Evolutionary conservation across 35 echinoderm and acorn worm species (phyloP).

Genomic region (Chiridota heheva): DNA sequence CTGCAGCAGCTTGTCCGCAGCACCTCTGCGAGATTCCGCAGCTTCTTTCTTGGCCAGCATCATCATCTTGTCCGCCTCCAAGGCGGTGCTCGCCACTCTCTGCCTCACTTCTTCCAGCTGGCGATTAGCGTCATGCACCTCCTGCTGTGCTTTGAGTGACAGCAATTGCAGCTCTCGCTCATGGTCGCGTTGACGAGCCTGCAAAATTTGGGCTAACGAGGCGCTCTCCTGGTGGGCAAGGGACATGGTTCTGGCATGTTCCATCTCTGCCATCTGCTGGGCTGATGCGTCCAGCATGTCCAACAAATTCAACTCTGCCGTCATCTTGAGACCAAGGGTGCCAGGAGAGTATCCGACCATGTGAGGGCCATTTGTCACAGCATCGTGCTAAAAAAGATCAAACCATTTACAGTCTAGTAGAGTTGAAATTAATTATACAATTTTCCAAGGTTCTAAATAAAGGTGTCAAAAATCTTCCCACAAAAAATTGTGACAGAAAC

Average conservation of each 20-base stretch:
- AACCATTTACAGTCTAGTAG: no score
- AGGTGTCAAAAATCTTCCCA: no score
- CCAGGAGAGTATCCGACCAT: constrained; percentile 71
- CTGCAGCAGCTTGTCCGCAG: constrained; percentile 49
- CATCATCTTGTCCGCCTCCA: constrained; percentile 63
- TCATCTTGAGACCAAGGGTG: constrained; percentile 89
- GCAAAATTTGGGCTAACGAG: constrained; percentile 71
- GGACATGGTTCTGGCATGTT: constrained; percentile 70
- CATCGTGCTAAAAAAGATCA: no score
- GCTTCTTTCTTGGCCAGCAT: constrained; percentile 63
- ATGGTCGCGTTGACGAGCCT: constrained; percentile 72
- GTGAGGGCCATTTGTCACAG: no score
- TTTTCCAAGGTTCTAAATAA: no score
- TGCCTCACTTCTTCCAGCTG: constrained; percentile 64
- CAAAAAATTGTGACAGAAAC: no score
- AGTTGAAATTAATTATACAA: no score
- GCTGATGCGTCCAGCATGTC: constrained; percentile 77
- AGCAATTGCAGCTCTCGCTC: constrained; percentile 94
- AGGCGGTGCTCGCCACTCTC: constrained; percentile 41
- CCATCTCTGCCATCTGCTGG: constrained; percentile 64
- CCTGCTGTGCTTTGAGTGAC: constrained; percentile 77
- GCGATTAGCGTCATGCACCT: constrained; percentile 79
- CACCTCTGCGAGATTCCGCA: constrained; percentile 32
- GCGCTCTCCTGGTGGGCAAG: constrained; percentile 89
- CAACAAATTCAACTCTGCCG: constrained; percentile 77